These are phyloP conservation scores for Nasonia oneida DNA, from an alignment of 2,888 invertebrate genomes.

Conservation along the genomic window DNA sequence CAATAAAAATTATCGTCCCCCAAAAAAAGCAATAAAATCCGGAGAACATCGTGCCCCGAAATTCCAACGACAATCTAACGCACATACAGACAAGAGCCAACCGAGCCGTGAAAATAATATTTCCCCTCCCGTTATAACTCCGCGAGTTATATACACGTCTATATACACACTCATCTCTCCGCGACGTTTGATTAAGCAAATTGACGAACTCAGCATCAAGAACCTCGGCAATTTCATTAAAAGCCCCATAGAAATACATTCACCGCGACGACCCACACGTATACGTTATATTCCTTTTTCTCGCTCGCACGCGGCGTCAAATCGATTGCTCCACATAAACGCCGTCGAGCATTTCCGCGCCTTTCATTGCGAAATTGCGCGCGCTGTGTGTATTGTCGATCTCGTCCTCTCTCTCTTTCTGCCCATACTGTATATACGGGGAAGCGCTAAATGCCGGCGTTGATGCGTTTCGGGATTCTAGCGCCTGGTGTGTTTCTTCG, in stretches of 20 bases:
- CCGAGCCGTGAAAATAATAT: not conserved
- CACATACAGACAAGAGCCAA: no score
- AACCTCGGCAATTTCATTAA: conserved; percentile 54
- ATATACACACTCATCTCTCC: not conserved
- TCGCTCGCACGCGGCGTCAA: conserved; percentile 14
- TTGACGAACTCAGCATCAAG: conserved; percentile 24
- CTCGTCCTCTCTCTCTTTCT: not conserved
- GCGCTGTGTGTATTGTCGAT: not conserved
- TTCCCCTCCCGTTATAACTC: no score
- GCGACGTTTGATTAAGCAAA: conserved; percentile 48
- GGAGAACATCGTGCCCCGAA: not conserved
- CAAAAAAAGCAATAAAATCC: not conserved
- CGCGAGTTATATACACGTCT: not conserved
- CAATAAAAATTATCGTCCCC: not conserved
- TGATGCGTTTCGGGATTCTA: conserved; percentile 42
- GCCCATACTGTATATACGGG: not conserved
- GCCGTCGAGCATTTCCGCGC: conserved; percentile 4
- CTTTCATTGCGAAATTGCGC: conserved; percentile 48
- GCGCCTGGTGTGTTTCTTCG: not conserved
- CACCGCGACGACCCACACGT: not conserved
- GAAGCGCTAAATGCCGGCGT: not conserved
- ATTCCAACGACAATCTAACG: no score
- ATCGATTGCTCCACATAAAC: conserved; percentile 52
- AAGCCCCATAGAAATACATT: not conserved
- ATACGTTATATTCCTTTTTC: not conserved